phyloP scores from a whole-genome alignment of 2,888 invertebrate species.

The Eupithecia vulgata region DNA sequence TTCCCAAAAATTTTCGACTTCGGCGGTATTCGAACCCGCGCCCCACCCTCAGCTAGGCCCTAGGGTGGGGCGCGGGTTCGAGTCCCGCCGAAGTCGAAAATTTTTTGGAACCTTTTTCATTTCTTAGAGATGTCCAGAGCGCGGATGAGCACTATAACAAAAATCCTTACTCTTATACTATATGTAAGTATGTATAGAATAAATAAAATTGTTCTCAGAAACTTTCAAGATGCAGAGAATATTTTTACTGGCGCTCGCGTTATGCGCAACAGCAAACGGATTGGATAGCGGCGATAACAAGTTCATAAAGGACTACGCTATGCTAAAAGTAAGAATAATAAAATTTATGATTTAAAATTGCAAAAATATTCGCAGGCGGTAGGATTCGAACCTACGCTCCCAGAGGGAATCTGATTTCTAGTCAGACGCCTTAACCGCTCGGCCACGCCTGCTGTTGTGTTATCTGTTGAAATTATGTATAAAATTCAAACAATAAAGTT shows the following conservation, averaged over 20 bases:
- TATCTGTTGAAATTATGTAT: slow-evolving; percentile 22
- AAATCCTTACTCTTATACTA: no score
- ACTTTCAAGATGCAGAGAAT: slow-evolving; percentile 48
- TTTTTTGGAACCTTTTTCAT: no score
- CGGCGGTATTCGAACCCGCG: no score
- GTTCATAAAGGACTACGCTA: slow-evolving; percentile 88
- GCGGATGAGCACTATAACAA: no score
- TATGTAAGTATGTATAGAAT: no score
- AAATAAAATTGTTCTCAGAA: slow-evolving; percentile 36
- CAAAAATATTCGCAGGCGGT: slow-evolving; percentile 87
- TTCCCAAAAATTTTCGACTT: no score
- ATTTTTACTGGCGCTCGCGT: slow-evolving; percentile 50
- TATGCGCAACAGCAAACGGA: slow-evolving; percentile 65
- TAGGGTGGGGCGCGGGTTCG: no score
- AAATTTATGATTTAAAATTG: not conserved
- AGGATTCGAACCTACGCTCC: slow-evolving; percentile 96
- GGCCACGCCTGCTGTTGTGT: slow-evolving; percentile 88
- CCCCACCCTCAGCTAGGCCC: no score
- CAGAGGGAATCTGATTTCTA: slow-evolving; percentile 96
- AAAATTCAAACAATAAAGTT: not conserved
- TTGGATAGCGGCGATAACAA: slow-evolving; percentile 86
- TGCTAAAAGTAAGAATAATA: slow-evolving; percentile 85
- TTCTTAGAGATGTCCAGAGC: no score
- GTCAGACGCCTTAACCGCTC: slow-evolving; percentile 95
- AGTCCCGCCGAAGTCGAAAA: no score